A percentile compares a stretch with the other conserved stretches of the same genome.
Conservation (phyloP, 2,113 vertebrate genomes). For the Dolichallabes microphthalmus region DNA sequence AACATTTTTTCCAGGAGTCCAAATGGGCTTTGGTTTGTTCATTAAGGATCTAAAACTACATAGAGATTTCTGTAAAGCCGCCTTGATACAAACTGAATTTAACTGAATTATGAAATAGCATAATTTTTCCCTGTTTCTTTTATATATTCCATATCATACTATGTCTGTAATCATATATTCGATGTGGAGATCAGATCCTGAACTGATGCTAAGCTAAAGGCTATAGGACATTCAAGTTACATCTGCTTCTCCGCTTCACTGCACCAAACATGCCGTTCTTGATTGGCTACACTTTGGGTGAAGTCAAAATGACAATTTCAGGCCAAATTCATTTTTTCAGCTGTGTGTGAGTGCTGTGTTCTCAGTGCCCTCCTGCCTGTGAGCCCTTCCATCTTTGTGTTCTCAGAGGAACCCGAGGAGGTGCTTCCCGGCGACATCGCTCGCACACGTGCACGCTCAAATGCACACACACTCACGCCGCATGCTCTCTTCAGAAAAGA, state of each 20-base stretch:
- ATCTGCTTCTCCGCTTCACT: not conserved
- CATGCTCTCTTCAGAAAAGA: constrained; percentile 3
- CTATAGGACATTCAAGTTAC: not conserved
- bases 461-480: constrained; percentile 15
- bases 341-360: not conserved
- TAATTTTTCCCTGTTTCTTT: too few species aligned
- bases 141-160: too few species aligned
- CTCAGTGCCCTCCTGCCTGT: constrained; percentile 1
- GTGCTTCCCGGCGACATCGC: constrained; percentile 11
- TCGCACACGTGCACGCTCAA: constrained; percentile 3
- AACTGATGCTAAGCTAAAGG: not conserved
- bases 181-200: not conserved
- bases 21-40: too few species aligned
- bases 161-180: too few species aligned
- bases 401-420: constrained; percentile 28
- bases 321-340: not conserved
- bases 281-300: not conserved
- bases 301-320: not conserved
- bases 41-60: too few species aligned
- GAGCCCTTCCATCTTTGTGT: not conserved
- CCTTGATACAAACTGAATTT: too few species aligned
- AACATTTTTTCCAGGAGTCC: too few species aligned
- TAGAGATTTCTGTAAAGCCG: too few species aligned
- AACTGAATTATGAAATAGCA: too few species aligned
- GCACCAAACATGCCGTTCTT: not conserved